Evolutionary conservation across 2,797 vertebrate genomes (phyloP), one percentile per base, ranked within the genome.

Genomic region (Acridotheres tristis): DNA sequence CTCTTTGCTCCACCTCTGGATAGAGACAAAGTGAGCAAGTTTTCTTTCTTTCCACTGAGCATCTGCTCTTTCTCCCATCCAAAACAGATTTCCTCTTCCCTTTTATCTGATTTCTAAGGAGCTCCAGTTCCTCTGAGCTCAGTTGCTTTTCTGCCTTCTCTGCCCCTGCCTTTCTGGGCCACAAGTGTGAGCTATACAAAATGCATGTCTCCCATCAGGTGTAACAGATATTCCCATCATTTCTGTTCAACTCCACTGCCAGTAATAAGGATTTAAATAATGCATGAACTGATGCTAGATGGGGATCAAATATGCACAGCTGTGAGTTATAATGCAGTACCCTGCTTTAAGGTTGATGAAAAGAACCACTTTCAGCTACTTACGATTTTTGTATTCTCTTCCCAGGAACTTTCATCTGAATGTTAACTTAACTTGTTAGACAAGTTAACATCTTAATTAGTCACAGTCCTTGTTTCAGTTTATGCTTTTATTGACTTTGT

Each of bases 231-330:
- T 9, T 82, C 51, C 45, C 9, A 3, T 75, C 16, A 59, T 42
- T 73, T 84, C 94, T 84, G 72, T 55, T 68, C 57, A 65, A 3
- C 34, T 72, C 61, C 48, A 22, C 68, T 83, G 50, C 86, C 72
- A 72, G 86, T 62, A 85, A 88, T 40, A 69, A 94, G 84, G 42
- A 66, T 36, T 78, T 95, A 91, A 94, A 94, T 93, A 95, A 92
- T 79, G 42, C 84, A 92, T 50, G 43, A 92, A 72, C 54, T 85
- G 68, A 42, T 85, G 69, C 42, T 69, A 80, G 78, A 78, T 43
- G 68, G 78, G 25, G 81, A 55, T 95, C 76, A 74, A 69, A 74
- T 78, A 85, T 67, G 43, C 58, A 40, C 73, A 89, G 78, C 87
- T 89, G 90, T 42, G 84, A 85, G 55, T 75, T 94, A 48, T 75